Base-by-base conservation (phyloP, 2,888 invertebrate genomes). In the Leptothorax acervorum region DNA sequence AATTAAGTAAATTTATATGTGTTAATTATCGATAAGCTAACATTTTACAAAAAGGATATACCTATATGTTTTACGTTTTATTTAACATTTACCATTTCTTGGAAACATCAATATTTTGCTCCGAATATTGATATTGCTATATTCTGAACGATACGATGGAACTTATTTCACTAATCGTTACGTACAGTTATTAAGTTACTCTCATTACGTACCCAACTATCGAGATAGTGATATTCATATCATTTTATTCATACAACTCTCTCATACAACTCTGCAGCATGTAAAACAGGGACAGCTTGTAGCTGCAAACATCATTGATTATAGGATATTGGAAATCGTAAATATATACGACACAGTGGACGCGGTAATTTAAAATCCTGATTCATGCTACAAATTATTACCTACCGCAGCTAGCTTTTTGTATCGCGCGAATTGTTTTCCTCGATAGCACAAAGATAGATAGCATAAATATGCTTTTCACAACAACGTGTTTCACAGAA, bases 91-190 rank as follows among this genome's bases (percentile, higher is more conserved):
- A 8, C 11, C 11, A n/a, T 53, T 70, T 74, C 1, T 76, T 39
- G 12, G 1, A 63, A 75, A 51, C 11, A 18, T 39, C 11, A 23
- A 65, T 3, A 23, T 51, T 76, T 66, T 66, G 8, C 3, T 48
- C 5, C 4, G 2, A 74, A 65, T 65, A 65, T n/a, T 75, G 6
- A 74, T 60, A 60, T 18, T 74, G 2, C 9, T 48, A 15, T 45
- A 35, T 65, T 48, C 45, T 35, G 15, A 75, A 75, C 2, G 15
- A 62, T 28, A 23, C 18, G 18, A 23, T 23, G 3, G 0, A 65
- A 51, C 39, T 62, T 75, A 75, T 65, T 45, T 66, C 9, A 35
- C 3, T 75, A 48, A 75, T 75, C 23, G 11, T 15, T 48, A 35
- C 15, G 18, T 23, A 4, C 3, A 48, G 2, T 51, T 66, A 75